These are phyloP conservation scores for Cossypha dichroa DNA, from an alignment of 2,797 vertebrate species.

Conservation along the genomic window DNA sequence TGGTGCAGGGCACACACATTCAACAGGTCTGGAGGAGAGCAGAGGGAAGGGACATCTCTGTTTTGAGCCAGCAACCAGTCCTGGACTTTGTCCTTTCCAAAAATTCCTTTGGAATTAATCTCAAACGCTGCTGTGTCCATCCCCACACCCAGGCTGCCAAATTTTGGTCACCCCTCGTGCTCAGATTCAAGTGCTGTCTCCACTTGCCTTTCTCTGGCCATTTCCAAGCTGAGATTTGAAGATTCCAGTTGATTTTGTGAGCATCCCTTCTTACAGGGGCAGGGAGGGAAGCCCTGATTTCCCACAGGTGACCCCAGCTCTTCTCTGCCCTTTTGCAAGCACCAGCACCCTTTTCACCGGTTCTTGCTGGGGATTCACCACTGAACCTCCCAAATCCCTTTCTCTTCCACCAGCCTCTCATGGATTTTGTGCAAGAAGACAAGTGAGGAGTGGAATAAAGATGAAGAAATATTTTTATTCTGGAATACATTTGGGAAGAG, in stretches of 20 bases:
- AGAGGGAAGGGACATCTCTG: neutral
- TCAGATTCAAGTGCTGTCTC: neutral
- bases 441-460: neutral
- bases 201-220: neutral
- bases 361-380: neutral
- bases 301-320: neutral
- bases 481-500: neutral
- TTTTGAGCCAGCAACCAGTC: neutral
- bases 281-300: neutral
- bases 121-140: rapidly evolving
- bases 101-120: neutral
- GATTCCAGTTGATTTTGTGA: neutral
- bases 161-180: neutral
- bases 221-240: neutral
- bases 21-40: neutral
- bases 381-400: neutral
- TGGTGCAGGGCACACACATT: rapidly evolving
- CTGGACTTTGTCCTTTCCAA: neutral
- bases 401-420: neutral
- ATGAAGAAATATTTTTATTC: neutral
- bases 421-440: neutral
- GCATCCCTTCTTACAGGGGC: neutral
- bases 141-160: rapidly evolving
- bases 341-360: neutral
- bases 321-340: neutral